Conservation (phyloP, 2,797 vertebrate species). For the Anguilla pacifica region DNA sequence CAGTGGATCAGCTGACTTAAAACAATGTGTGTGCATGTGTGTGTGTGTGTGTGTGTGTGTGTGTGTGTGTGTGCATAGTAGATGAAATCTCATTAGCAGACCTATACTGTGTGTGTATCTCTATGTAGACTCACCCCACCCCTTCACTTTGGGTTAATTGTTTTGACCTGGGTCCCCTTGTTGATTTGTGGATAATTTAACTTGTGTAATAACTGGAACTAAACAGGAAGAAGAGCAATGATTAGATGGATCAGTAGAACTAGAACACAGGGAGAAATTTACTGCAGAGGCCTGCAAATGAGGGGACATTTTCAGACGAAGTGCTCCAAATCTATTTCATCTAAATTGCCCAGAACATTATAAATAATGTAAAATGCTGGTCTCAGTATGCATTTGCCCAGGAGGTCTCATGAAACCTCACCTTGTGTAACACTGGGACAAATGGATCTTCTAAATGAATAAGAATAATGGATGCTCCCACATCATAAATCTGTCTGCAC, state of each 20-base stretch:
- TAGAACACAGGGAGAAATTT: slow-evolving; percentile 52
- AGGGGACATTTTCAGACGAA: slow-evolving; percentile 51
- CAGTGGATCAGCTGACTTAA: background rate
- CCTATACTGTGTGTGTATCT: background rate
- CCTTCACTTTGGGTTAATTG: background rate
- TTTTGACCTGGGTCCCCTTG: background rate
- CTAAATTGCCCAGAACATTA: slow-evolving; percentile 53
- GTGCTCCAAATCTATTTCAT: slow-evolving; percentile 48
- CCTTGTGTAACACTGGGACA: slow-evolving; percentile 32
- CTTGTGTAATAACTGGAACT: slow-evolving; percentile 7
- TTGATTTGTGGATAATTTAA: slow-evolving; percentile 16
- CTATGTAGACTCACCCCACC: background rate
- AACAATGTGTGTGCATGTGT: background rate
- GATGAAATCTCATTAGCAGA: background rate
- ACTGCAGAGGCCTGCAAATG: background rate
- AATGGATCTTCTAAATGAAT: slow-evolving; percentile 52
- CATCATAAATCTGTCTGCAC: slow-evolving; percentile 37
- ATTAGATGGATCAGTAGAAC: slow-evolving; percentile 57
- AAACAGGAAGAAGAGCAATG: slow-evolving; percentile 32
- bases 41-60: background rate
- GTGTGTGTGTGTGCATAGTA: background rate
- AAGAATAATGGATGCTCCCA: slow-evolving; percentile 50
- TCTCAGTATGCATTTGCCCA: slow-evolving; percentile 54
- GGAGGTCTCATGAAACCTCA: slow-evolving; percentile 45
- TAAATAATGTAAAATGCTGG: slow-evolving; percentile 64